Percentiles rank a stretch among this genome's conserved stretches.
Conservation (phyloP, 2,797 vertebrate genomes). For the Rallus crepitans region DNA sequence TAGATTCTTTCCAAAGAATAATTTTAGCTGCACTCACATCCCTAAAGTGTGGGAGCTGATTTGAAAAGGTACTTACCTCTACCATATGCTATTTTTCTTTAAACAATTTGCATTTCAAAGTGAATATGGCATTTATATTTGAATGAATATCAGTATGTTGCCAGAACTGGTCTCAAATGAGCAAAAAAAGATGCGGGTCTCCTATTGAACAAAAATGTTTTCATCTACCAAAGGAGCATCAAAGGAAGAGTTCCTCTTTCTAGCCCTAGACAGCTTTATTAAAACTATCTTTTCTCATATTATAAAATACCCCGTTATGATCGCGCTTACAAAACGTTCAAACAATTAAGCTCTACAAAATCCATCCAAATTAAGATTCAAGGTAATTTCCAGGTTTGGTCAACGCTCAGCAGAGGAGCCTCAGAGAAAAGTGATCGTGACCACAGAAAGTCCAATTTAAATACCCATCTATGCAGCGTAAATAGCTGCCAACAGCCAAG, state of each 20-base stretch:
- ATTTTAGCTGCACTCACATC: slow-evolving; percentile 73
- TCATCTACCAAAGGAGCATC: slow-evolving; percentile 78
- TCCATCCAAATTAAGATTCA: slow-evolving; percentile 30
- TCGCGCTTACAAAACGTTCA: slow-evolving; percentile 50
- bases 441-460: not conserved
- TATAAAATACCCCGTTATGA: slow-evolving; percentile 49
- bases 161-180: slow-evolving; percentile 75
- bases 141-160: slow-evolving; percentile 81
- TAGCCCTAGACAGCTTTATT: slow-evolving; percentile 76
- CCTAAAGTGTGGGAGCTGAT: slow-evolving; percentile 77
- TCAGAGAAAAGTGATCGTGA: not conserved
- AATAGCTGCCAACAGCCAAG: not conserved
- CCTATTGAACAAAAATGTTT: slow-evolving; percentile 78
- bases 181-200: slow-evolving; percentile 73
- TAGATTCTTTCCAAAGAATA: slow-evolving; percentile 79
- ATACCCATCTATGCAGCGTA: not conserved
- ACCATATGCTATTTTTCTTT: slow-evolving; percentile 84
- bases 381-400: not conserved
- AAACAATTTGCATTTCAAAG: slow-evolving; percentile 86
- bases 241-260: slow-evolving; percentile 75
- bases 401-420: not conserved
- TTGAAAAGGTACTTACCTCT: slow-evolving; percentile 82
- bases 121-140: slow-evolving; percentile 75
- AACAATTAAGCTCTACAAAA: slow-evolving; percentile 56
- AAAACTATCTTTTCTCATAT: slow-evolving; percentile 76